phyloP scores from a whole-genome alignment of 2,797 vertebrate genomes.

The Aeoliscus strigatus region DNA sequence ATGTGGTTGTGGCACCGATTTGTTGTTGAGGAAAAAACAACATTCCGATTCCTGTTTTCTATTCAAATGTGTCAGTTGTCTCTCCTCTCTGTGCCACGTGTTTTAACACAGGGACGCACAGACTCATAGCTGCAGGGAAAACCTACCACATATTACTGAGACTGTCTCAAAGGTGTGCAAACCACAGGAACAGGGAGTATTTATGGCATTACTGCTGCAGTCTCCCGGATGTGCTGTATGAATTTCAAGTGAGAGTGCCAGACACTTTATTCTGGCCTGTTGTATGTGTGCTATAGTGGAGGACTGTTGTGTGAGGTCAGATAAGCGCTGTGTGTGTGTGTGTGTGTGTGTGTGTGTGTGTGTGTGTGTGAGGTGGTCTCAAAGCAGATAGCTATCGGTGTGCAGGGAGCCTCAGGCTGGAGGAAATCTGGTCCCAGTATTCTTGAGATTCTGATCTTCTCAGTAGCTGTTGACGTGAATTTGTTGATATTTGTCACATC shows the following conservation, averaged over 20 bases:
- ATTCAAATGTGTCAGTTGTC: conserved; percentile 44
- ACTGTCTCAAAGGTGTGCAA: conserved; percentile 5
- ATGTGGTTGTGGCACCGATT: conserved; percentile 30
- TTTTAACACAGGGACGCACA: conserved; percentile 49
- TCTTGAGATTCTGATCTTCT: conserved; percentile 46
- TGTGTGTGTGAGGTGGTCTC: conserved; percentile 27
- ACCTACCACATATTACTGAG: conserved; percentile 19
- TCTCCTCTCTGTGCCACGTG: conserved; percentile 21
- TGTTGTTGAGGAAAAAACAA: conserved; percentile 36
- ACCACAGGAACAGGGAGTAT: conserved; percentile 3
- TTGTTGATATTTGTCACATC: no score
- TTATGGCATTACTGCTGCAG: conserved; percentile 17
- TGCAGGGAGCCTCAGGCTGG: no score
- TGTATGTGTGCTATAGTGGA: conserved; percentile 10
- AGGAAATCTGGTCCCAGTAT: conserved; percentile 30
- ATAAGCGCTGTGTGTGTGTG: no score
- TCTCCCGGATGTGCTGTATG: neutral
- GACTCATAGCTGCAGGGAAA: conserved; percentile 43
- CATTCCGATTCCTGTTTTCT: conserved; percentile 40
- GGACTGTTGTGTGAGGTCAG: conserved; percentile 36
- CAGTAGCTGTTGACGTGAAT: conserved; percentile 9
- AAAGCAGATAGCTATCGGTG: conserved; percentile 8
- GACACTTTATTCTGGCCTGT: conserved; percentile 10
- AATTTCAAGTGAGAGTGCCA: neutral
- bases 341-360: no score